Conservation (phyloP, 2,888 invertebrate species). For the Candidula unifasciata region DNA sequence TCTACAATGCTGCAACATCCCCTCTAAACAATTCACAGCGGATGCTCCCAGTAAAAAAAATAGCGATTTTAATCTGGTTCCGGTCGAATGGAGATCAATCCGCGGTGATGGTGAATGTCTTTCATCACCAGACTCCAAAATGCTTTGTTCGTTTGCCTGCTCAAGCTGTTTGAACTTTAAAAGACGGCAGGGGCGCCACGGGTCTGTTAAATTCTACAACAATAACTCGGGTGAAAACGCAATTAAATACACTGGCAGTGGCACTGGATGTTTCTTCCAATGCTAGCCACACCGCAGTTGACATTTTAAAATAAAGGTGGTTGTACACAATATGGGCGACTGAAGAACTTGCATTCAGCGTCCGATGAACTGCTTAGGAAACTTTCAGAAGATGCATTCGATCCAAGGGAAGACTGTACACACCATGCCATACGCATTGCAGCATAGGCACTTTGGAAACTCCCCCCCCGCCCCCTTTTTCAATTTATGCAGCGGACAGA, state of each 20-base stretch:
- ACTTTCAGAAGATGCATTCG: too few species aligned
- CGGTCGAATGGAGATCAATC: constrained; percentile 34
- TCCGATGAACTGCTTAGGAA: too few species aligned
- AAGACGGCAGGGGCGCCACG: background rate
- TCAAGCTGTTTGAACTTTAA: constrained; percentile 32
- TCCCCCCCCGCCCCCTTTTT: too few species aligned
- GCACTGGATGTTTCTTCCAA: background rate
- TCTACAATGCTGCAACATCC: background rate
- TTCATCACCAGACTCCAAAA: background rate
- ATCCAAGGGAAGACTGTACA: too few species aligned
- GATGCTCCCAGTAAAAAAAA: constrained; percentile 5
- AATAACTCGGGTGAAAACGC: constrained; percentile 28
- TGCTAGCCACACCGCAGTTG: background rate
- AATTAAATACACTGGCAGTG: constrained; percentile 30
- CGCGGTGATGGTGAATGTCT: constrained; percentile 37
- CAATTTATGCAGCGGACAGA: too few species aligned
- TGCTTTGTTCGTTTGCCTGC: background rate
- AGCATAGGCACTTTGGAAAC: too few species aligned
- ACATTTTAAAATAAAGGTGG: background rate
- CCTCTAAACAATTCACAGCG: constrained; percentile 13
- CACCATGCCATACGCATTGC: too few species aligned
- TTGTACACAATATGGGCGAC: background rate
- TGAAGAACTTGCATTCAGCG: background rate
- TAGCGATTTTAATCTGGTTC: constrained; percentile 42
- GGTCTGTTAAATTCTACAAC: constrained; percentile 18